These are phyloP conservation scores for Hyaena hyaena DNA, from an alignment of 2,113 vertebrate genomes.

Conservation along the genomic window DNA sequence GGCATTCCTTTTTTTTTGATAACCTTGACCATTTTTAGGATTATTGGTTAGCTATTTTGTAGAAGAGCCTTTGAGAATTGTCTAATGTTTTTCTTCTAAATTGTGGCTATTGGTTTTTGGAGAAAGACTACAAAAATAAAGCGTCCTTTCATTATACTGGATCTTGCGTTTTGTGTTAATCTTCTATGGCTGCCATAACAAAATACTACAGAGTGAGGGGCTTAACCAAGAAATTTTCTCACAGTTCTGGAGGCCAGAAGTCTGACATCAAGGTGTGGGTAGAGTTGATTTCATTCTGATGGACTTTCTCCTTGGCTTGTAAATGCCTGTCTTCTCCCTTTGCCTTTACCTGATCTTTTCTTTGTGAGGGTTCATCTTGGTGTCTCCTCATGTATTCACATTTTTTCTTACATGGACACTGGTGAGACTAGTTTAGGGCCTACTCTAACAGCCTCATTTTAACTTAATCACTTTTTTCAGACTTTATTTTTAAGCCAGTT, in stretches of 20 bases:
- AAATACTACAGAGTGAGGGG: neutral
- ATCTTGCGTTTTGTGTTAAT: neutral
- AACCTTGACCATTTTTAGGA: neutral
- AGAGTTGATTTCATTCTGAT: neutral
- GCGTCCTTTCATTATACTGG: neutral
- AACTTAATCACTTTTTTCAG: neutral
- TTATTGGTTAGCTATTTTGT: neutral
- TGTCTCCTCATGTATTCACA: neutral
- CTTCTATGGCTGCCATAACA: neutral
- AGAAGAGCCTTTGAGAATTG: conserved; percentile 14
- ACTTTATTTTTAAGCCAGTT: neutral
- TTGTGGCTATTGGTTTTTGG: neutral
- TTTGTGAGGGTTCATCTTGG: neutral
- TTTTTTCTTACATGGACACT: neutral
- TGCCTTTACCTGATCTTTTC: neutral
- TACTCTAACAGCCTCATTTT: neutral
- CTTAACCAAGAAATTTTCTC: neutral
- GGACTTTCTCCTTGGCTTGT: neutral
- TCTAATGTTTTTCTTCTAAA: neutral
- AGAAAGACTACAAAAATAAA: neutral
- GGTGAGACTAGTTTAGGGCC: neutral
- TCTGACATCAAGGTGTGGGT: neutral
- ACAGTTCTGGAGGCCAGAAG: neutral
- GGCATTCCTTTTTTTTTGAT: neutral
- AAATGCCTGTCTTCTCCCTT: accelerated